Percentiles rank a stretch among this genome's conserved stretches.
phyloP scores from a whole-genome alignment of 2,888 invertebrate genomes.

The Sylvicola cinctus region DNA sequence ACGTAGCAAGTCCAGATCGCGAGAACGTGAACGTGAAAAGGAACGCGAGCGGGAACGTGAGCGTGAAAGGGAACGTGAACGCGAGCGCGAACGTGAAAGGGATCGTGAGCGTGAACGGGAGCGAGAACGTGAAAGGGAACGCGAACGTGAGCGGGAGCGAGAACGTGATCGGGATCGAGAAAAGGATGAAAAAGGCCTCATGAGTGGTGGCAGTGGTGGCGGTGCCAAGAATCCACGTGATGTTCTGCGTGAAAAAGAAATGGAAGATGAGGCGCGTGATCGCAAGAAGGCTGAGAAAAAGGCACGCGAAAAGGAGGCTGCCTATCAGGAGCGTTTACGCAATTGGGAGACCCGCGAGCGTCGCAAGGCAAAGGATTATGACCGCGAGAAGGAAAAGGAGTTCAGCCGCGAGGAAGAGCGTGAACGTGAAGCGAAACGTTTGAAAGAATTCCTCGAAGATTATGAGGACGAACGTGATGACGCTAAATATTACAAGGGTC shows the following conservation, averaged over 20 bases:
- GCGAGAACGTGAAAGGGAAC: constrained; percentile 24
- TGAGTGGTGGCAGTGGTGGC: too few species aligned
- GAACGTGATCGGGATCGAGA: constrained; percentile 17
- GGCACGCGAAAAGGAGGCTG: constrained; percentile 84
- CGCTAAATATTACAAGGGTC: constrained; percentile 87
- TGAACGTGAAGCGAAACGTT: constrained; percentile 74
- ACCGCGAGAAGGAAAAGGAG: constrained; percentile 70
- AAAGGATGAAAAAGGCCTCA: constrained; percentile 29
- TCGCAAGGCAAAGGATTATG: constrained; percentile 77
- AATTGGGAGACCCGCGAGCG: constrained; percentile 80
- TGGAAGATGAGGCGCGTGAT: constrained; percentile 84
- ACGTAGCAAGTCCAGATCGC: constrained; percentile 22
- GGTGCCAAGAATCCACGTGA: constrained; percentile 39
- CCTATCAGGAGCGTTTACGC: constrained; percentile 71
- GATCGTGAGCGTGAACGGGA: constrained; percentile 29
- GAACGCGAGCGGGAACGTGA: constrained; percentile 30
- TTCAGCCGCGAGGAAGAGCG: constrained; percentile 67
- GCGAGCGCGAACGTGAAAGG: constrained; percentile 30
- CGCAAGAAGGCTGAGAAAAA: constrained; percentile 76
- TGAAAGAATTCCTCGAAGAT: constrained; percentile 96
- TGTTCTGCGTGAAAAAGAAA: constrained; percentile 53
- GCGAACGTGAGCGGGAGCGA: constrained; percentile 17
- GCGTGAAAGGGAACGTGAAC: constrained; percentile 36
- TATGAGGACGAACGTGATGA: constrained; percentile 98
- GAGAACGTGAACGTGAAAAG: constrained; percentile 25